phyloP scores from a whole-genome alignment of 2,113 vertebrate species.

The Rhagologus leucostigma region DNA sequence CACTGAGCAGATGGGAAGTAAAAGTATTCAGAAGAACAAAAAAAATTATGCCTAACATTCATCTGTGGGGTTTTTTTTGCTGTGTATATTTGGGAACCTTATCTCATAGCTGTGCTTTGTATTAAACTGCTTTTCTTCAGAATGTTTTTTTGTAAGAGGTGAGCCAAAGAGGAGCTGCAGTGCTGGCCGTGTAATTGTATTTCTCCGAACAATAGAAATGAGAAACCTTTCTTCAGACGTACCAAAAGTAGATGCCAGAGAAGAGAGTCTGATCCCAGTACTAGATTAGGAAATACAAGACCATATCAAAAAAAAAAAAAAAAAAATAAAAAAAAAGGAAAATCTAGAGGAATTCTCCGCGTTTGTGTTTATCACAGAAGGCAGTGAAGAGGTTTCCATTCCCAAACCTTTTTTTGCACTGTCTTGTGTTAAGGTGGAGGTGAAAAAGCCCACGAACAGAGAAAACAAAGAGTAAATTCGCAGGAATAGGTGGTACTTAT shows the following conservation, averaged over 20 bases:
- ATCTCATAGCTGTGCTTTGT: neutral
- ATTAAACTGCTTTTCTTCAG: neutral
- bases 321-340: too few species aligned
- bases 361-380: neutral
- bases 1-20: neutral
- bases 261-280: neutral
- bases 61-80: neutral
- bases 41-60: neutral
- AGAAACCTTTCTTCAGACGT: neutral
- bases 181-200: fast-evolving
- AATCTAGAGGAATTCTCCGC: neutral
- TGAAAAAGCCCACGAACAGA: neutral
- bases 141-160: neutral
- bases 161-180: neutral
- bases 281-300: neutral
- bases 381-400: neutral
- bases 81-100: neutral
- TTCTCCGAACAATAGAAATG: neutral
- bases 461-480: neutral
- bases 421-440: neutral
- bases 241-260: neutral
- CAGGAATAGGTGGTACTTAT: neutral
- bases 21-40: neutral
- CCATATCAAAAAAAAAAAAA: neutral
- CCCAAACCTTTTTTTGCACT: neutral